phyloP scores from a whole-genome alignment of 2,113 vertebrate species.

The Geococcyx californianus region DNA sequence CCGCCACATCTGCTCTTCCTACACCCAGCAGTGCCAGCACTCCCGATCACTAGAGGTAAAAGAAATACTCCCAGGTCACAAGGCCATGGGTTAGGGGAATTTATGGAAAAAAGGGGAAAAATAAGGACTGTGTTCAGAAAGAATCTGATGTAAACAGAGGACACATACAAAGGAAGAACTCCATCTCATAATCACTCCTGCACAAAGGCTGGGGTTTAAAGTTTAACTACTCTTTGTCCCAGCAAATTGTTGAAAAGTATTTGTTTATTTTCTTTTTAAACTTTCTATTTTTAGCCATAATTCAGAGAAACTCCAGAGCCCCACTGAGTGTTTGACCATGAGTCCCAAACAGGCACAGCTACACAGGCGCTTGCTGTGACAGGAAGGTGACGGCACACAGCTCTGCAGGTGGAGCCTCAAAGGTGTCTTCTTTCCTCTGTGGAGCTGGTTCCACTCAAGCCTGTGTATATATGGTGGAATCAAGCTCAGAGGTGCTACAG shows the following conservation, averaged over 20 bases:
- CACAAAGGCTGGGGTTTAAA: not conserved
- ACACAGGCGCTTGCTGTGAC: not conserved
- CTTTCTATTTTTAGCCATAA: not conserved
- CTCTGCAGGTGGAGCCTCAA: not conserved
- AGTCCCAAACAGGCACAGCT: not conserved
- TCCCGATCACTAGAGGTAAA: not conserved
- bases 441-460: not conserved
- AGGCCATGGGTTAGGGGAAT: not conserved
- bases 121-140: not conserved
- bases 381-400: not conserved
- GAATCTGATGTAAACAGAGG: not conserved
- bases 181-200: not conserved
- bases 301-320: not conserved
- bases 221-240: not conserved
- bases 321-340: not conserved
- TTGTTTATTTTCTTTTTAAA: not conserved
- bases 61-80: not conserved
- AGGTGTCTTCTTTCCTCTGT: not conserved
- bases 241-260: not conserved
- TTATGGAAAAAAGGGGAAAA: not conserved
- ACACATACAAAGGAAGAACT: not conserved
- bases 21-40: not conserved
- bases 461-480: rapidly evolving
- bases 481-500: not conserved
- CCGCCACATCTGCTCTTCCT: not conserved